Conservation (phyloP, 2,113 vertebrate genomes). For the Corythaeola cristata region DNA sequence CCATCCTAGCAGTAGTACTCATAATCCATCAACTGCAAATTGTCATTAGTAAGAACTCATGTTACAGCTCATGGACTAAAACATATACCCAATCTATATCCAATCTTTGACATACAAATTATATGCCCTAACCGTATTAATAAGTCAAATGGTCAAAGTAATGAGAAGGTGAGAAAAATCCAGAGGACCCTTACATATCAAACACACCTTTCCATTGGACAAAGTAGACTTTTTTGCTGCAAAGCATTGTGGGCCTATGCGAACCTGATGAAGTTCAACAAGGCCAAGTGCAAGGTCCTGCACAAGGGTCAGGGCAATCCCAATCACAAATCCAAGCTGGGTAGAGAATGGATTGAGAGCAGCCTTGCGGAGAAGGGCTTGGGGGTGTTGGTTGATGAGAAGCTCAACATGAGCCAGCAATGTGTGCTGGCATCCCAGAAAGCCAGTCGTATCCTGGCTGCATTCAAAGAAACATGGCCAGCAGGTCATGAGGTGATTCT, state of each 20-base stretch:
- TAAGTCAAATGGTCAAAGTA: neutral
- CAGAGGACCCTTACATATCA: neutral
- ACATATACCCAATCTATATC: neutral
- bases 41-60: neutral
- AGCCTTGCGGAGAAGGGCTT: no score
- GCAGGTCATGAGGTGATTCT: no score
- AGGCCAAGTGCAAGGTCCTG: no score
- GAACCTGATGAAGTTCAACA: no score
- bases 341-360: no score
- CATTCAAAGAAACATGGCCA: no score
- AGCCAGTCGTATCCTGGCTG: no score
- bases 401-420: no score
- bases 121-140: neutral
- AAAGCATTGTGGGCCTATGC: neutral
- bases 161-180: neutral
- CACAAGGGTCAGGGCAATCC: no score
- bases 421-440: no score
- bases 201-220: neutral
- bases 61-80: neutral
- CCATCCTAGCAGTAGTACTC: neutral
- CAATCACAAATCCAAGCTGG: no score
- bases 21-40: neutral
- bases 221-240: neutral
- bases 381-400: no score
- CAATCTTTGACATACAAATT: neutral